These are phyloP conservation scores for Agrochola macilenta DNA, from an alignment of 2,888 invertebrate genomes.

Conservation along the genomic window DNA sequence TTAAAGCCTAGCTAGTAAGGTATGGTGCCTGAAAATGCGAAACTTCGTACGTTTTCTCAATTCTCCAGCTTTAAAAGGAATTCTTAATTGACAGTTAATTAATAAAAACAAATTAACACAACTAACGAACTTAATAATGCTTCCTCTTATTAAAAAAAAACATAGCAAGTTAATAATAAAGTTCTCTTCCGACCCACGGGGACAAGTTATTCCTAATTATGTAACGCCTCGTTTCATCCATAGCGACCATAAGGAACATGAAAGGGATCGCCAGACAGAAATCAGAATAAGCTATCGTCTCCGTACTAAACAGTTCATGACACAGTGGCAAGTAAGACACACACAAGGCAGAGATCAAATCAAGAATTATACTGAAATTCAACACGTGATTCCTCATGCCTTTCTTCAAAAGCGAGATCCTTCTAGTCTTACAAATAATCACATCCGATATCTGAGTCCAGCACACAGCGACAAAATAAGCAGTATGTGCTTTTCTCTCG, in stretches of 20 bases:
- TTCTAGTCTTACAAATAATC: conserved; percentile 94
- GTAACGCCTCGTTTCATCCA: conserved; percentile 93
- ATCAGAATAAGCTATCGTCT: conserved; percentile 92
- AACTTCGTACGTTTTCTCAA: background rate
- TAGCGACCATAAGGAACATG: conserved; percentile 93
- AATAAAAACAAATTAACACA: background rate
- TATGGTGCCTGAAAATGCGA: background rate
- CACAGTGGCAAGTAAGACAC: conserved; percentile 93
- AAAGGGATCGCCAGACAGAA: conserved; percentile 94
- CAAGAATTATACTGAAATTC: conserved; percentile 91
- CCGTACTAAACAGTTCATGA: conserved; percentile 93
- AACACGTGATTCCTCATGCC: conserved; percentile 94
- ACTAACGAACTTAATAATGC: conserved; percentile 15
- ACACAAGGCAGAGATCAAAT: conserved; percentile 92
- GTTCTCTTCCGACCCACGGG: conserved; percentile 94
- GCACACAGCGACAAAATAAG: conserved; percentile 95
- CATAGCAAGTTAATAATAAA: conserved; percentile 91
- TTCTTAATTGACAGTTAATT: background rate
- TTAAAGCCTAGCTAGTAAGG: background rate
- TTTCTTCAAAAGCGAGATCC: conserved; percentile 93
- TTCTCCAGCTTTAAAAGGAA: background rate
- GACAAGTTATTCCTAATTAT: conserved; percentile 92
- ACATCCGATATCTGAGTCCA: conserved; percentile 95
- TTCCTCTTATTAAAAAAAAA: background rate
- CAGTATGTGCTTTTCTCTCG: conserved; percentile 94